Base-by-base conservation (phyloP, 2,797 vertebrate species). In the Onychomys torridus region DNA sequence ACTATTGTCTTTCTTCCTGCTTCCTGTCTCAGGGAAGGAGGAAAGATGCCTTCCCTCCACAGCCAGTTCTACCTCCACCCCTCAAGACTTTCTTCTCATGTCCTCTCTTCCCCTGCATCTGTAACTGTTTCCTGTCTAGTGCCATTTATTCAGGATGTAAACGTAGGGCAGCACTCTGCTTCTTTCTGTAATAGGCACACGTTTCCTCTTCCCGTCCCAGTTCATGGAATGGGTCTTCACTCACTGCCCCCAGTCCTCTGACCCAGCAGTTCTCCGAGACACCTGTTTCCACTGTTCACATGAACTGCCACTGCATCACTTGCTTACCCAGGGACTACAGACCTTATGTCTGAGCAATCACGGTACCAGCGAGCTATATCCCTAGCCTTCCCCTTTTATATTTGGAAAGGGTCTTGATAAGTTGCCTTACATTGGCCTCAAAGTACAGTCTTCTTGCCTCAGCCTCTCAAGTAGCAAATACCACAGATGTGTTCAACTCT, bases 1-100 rank as follows among this genome's bases (percentile, higher is more conserved):
- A 34, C 77, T 90, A 79, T 83, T 91, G 69, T 27, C 34, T 92
- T 78, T 57, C 52, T 83, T 92, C 93, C 89, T 81, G 79, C 92
- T 86, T 97, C 84, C 92, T 49, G 65, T 69, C 94, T 93, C 25
- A 10, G 75, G 16, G 46, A 37, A 23, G 34, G 13, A 83, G 65
- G 23, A 34, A 19, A 55, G 84, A 55, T 57, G 37, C 77, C 88
- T 91, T 59, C 29, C 23, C 43, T 83, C 34, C 59, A 67, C 59
- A 67, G 34, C 65, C 12, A 3, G 23, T 11, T 46, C 69, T n/a
- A 9, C 69, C 88, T 93, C 8, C 61, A 79, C 65, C 79, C 29
- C 63, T 32, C 37, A 57, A 59, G 37, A 49, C 79, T 78, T 37
- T 11, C 65, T 86, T n/a, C 61, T 25, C 2, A 3, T 40, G 8